Conservation (phyloP, 2,888 invertebrate genomes). For the Plagodis pulveraria region DNA sequence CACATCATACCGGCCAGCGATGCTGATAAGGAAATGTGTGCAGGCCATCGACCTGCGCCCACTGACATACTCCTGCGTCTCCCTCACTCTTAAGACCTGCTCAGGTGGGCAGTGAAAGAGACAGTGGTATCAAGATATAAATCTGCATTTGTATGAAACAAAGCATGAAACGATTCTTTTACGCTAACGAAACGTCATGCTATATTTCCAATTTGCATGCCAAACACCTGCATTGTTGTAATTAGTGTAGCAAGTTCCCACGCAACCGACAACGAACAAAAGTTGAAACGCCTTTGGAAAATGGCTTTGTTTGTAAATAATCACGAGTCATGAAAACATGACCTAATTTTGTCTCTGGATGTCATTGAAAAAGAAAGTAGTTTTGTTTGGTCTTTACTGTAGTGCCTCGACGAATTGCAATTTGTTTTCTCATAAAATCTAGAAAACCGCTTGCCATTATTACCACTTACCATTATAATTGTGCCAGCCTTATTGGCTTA, state of each 20-base stretch:
- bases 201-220: constrained; percentile 65
- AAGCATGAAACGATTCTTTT: constrained; percentile 54
- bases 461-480: too few relatives aligned
- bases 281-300: constrained; percentile 12
- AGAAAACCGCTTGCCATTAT: too few relatives aligned
- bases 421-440: too few relatives aligned
- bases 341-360: too few relatives aligned
- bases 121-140: constrained; percentile 26
- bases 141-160: constrained; percentile 49
- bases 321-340: too few relatives aligned
- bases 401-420: too few relatives aligned
- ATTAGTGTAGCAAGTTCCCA: constrained; percentile 56
- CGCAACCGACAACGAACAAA: constrained; percentile 28
- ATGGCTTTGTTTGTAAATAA: neutral
- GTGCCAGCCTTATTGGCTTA: too few relatives aligned
- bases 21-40: constrained; percentile 80
- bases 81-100: constrained; percentile 49
- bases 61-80: constrained; percentile 69
- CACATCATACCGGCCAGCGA: constrained; percentile 63
- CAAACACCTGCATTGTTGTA: constrained; percentile 59
- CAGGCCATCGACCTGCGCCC: constrained; percentile 81
- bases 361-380: too few relatives aligned
- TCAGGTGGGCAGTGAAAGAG: constrained; percentile 46
- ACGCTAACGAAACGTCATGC: constrained; percentile 56
- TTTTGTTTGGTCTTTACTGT: too few relatives aligned